These are phyloP conservation scores for Triplophysa bombifrons DNA, from an alignment of 2,797 vertebrate genomes.

Conservation along the genomic window DNA sequence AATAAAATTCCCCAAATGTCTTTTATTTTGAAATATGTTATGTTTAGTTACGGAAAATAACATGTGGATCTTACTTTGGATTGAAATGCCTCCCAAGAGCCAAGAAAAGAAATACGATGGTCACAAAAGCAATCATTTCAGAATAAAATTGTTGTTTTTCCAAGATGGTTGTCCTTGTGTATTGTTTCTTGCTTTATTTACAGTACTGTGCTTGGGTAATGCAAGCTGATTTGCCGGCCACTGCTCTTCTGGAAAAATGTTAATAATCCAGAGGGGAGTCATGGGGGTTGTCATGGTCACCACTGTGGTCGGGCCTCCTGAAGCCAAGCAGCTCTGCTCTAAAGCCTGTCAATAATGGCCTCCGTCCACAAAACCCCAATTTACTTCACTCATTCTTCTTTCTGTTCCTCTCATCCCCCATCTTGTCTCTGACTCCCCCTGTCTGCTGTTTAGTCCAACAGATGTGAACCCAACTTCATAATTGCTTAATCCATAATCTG, in stretches of 20 bases:
- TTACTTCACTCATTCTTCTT: not conserved
- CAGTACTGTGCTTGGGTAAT: conserved; percentile 57
- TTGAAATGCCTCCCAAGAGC: conserved; percentile 63
- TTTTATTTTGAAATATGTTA: conserved; percentile 49
- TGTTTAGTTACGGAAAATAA: conserved; percentile 61
- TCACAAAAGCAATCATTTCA: conserved; percentile 75
- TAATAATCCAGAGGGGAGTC: conserved; percentile 58
- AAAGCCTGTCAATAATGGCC: conserved; percentile 51
- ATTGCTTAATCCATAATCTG: conserved; percentile 60
- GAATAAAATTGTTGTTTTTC: conserved; percentile 77
- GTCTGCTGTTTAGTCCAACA: conserved; percentile 48
- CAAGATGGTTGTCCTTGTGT: conserved; percentile 53
- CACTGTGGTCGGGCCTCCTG: conserved; percentile 35
- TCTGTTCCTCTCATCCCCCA: not conserved
- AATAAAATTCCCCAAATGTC: conserved; percentile 56
- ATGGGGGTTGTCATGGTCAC: conserved; percentile 67
- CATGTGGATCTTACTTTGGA: conserved; percentile 60
- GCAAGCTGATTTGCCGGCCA: conserved; percentile 46
- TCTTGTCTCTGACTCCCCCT: conserved; percentile 15
- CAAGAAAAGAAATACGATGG: conserved; percentile 63
- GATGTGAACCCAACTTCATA: conserved; percentile 57
- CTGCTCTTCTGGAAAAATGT: conserved; percentile 24
- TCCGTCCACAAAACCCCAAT: conserved; percentile 25
- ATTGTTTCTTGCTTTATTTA: conserved; percentile 9
- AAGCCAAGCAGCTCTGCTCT: conserved; percentile 22